A percentile compares a stretch with the other conserved stretches of the same genome.
Conservation (phyloP, 2,888 invertebrate species). For the Meta bourneti region DNA sequence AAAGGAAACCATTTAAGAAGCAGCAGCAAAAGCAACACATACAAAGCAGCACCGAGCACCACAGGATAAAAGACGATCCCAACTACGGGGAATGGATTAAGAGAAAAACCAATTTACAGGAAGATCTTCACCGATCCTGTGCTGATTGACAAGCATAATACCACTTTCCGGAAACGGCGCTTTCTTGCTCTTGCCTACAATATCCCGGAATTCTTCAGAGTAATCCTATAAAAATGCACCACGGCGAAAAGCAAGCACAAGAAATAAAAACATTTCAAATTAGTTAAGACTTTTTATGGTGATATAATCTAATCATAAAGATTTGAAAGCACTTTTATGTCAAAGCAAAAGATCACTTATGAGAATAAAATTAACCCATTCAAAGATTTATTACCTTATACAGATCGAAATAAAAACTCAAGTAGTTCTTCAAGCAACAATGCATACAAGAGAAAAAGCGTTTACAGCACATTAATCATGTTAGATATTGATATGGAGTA, state of each 20-base stretch:
- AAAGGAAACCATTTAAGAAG: slow-evolving; percentile 2
- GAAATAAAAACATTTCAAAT: slow-evolving; percentile 57
- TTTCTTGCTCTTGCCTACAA: slow-evolving; percentile 88
- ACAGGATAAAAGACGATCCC: slow-evolving; percentile 8
- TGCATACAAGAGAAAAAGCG: neutral
- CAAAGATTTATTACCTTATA: no score
- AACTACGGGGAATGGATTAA: neutral
- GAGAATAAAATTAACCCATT: no score
- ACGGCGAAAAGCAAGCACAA: slow-evolving; percentile 59
- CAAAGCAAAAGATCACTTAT: no score
- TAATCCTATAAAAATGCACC: slow-evolving; percentile 87
- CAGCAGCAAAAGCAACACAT: slow-evolving; percentile 18
- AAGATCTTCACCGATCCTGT: slow-evolving; percentile 96
- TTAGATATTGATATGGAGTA: no score
- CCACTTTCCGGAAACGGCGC: slow-evolving; percentile 93
- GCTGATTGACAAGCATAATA: slow-evolving; percentile 96
- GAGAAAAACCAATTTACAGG: slow-evolving; percentile 84
- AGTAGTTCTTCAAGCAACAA: neutral
- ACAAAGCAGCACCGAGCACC: slow-evolving; percentile 2
- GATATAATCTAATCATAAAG: neutral
- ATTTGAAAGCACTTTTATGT: no score
- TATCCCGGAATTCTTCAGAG: slow-evolving; percentile 97
- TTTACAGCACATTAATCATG: neutral
- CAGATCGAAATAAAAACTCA: neutral
- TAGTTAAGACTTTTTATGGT: slow-evolving; percentile 6